Base-by-base conservation (phyloP, 1,140 invertebrate species). In the Chrysomallon squamiferum region DNA sequence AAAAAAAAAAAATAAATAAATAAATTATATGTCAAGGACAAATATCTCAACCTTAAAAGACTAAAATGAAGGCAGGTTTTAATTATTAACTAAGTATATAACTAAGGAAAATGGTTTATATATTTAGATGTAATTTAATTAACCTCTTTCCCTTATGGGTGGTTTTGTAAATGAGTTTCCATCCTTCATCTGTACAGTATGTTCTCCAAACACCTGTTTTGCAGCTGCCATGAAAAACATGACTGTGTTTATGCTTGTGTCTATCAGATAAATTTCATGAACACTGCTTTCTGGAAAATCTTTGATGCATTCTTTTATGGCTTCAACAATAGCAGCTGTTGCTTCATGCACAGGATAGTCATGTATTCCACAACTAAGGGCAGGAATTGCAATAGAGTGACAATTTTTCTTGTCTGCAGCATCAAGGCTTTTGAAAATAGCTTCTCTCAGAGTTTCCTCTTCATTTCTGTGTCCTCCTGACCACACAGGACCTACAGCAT, bases 401-500 rank as follows among this genome's bases (percentile, higher is more conserved):
- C 33, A 41, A 0, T 54, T 30, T 3, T 25, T 18, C 3, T 15
- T 27, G 6, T 61, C 49, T 18, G 61, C 35, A 5, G 20, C 32
- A 2, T 27, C 29, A 5, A 74, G 50, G 33, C 41, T 52, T 22
- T 65, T 63, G 32, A 56, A 59, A 25, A 73, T 54, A 13, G 50
- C 59, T 35, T 60, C 59, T 18, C 20, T 9, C 22, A 73, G 35
- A 4, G 35, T 15, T 18, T 59, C 35, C 20, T 64, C 59, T 35
- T 70, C 71, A 7, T 62, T 41, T 13, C 58, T 50, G 0, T 29
- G 11, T 49, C 72, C 72, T 2, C 58, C 67, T 25, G 57, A 57
- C 69, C 69, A 76, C 25, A 67, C 49, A 18, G 74, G 74, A 0
- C 74, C 74, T 0, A 76, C 69, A 25, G 71, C 69, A 58, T 76